phyloP scores from a whole-genome alignment of 1,140 invertebrate genomes.

The Pinna nobilis region DNA sequence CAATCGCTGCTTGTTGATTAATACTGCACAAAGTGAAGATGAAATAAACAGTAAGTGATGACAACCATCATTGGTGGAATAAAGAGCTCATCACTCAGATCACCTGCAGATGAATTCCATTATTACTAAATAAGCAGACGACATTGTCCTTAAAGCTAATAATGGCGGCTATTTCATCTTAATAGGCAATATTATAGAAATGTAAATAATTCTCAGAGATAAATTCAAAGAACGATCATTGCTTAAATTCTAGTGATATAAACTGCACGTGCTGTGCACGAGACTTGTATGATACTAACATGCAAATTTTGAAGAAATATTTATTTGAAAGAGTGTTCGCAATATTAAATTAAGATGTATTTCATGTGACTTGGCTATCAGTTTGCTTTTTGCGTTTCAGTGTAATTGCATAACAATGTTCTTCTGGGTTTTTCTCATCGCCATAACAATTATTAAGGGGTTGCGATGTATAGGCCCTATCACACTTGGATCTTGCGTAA shows the following conservation, averaged over 20 bases:
- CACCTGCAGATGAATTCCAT: conserved; percentile 36
- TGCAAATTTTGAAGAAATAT: conserved; percentile 1
- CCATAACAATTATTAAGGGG: too few species aligned
- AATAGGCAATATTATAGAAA: conserved; percentile 30
- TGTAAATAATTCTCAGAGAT: conserved; percentile 22
- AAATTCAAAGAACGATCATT: conserved; percentile 9
- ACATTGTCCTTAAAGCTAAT: conserved; percentile 29
- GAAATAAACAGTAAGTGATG: conserved; percentile 37
- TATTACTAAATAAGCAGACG: conserved; percentile 22
- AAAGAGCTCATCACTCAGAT: conserved; percentile 27
- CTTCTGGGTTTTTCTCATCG: too few species aligned
- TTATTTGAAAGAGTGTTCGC: conserved; percentile 14
- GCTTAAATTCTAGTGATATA: conserved; percentile 17
- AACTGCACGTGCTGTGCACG: conserved; percentile 22
- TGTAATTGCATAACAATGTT: too few species aligned
- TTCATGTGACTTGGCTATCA: too few species aligned
- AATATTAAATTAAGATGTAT: conserved; percentile 14
- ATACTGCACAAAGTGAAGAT: conserved; percentile 27
- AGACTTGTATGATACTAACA: neutral
- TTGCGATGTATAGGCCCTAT: too few species aligned
- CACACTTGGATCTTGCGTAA: too few species aligned
- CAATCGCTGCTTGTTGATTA: conserved; percentile 14
- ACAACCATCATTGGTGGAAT: conserved; percentile 24
- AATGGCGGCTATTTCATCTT: conserved; percentile 15
- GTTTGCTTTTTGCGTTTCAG: too few species aligned